phyloP scores from a whole-genome alignment of 2,888 invertebrate species.

The Apamea epomidion region DNA sequence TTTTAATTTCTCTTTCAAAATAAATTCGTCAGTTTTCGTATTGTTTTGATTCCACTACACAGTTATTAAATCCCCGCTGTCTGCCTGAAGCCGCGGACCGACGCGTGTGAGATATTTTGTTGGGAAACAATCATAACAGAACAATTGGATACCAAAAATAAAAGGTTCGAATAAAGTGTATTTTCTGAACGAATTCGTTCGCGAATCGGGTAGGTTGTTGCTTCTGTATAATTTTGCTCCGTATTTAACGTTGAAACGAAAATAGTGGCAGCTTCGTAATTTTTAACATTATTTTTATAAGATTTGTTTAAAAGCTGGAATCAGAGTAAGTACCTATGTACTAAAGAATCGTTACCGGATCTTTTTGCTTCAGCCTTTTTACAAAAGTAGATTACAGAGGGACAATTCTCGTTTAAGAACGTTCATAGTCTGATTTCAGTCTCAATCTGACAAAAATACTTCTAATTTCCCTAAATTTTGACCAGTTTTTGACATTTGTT shows the following conservation, averaged over 20 bases:
- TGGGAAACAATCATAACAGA: conserved; percentile 38
- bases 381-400: neutral
- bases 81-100: neutral
- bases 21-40: conserved; percentile 13
- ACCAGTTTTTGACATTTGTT: too few relatives aligned
- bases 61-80: conserved; percentile 45
- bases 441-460: too few relatives aligned
- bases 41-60: conserved; percentile 21
- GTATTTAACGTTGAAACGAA: conserved; percentile 31
- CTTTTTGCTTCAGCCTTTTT: neutral
- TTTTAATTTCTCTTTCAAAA: conserved; percentile 14
- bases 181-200: conserved; percentile 34
- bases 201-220: conserved; percentile 29
- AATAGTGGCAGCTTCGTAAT: conserved; percentile 25
- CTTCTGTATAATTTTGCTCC: conserved; percentile 59
- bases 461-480: too few relatives aligned
- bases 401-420: too few relatives aligned
- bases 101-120: conserved; percentile 15
- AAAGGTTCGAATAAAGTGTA: conserved; percentile 27
- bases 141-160: conserved; percentile 33
- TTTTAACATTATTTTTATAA: conserved; percentile 31
- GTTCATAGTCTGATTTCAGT: too few relatives aligned
- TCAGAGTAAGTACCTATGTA: neutral
- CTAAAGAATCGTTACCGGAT: neutral
- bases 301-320: neutral